Conservation (phyloP, 2,797 vertebrate genomes). For the Hipposideros larvatus region DNA sequence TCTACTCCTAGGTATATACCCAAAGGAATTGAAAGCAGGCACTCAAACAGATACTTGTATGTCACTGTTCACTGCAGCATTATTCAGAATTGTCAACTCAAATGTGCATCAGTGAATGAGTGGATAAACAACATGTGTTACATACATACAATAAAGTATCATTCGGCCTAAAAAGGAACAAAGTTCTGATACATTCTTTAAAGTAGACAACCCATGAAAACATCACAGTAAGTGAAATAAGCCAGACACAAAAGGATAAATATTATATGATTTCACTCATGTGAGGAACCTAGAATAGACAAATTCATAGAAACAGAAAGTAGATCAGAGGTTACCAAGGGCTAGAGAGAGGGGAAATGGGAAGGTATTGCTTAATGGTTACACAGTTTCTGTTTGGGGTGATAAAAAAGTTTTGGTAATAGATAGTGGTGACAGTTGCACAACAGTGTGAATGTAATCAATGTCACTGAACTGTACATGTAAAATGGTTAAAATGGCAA, state of each 20-base stretch:
- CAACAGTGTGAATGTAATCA: background rate
- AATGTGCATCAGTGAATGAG: background rate
- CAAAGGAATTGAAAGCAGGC: conserved; percentile 29
- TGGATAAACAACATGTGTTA: background rate
- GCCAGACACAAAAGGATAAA: conserved; percentile 42
- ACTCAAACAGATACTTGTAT: conserved; percentile 24
- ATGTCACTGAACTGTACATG: background rate
- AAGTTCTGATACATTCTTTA: background rate
- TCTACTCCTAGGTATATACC: conserved; percentile 25
- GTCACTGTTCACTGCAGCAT: background rate
- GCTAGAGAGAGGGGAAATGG: background rate
- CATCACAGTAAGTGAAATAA: conserved; percentile 4
- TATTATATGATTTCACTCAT: background rate
- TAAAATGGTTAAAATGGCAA: background rate
- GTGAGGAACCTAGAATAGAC: background rate
- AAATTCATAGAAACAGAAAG: conserved; percentile 50
- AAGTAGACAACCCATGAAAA: conserved; percentile 21
- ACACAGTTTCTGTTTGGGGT: conserved; percentile 12
- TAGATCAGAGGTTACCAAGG: background rate
- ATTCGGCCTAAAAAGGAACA: background rate
- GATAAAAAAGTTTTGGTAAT: background rate
- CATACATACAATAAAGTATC: background rate
- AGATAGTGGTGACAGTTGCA: background rate
- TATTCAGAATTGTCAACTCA: conserved; percentile 18
- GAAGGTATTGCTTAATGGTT: background rate